phyloP scores from a whole-genome alignment of 2,113 vertebrate species.

The Stictonetta naevosa region DNA sequence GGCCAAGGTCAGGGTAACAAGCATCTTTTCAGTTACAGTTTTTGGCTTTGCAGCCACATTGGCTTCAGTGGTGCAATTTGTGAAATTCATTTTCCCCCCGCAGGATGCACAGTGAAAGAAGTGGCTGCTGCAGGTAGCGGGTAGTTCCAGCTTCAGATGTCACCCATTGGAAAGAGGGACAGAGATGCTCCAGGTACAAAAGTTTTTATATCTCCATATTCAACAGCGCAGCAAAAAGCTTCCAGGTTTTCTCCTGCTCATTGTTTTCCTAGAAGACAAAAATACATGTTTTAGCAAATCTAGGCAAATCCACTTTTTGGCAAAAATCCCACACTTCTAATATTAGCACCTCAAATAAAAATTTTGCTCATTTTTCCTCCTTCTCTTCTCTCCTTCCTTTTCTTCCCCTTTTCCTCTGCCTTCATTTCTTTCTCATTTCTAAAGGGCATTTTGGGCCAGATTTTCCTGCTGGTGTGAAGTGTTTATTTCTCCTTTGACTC shows the following conservation, averaged over 20 bases:
- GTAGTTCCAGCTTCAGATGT: slow-evolving; percentile 13
- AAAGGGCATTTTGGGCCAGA: background rate
- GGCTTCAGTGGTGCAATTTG: slow-evolving; percentile 81
- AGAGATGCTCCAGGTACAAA: background rate
- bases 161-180: background rate
- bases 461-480: background rate
- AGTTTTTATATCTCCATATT: slow-evolving; percentile 21
- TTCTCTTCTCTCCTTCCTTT: background rate
- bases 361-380: background rate
- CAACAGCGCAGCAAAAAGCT: background rate
- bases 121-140: background rate
- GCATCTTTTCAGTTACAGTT: slow-evolving; percentile 81
- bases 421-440: background rate
- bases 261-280: slow-evolving; percentile 62
- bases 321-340: background rate
- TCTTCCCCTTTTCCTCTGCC: background rate
- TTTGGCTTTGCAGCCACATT: slow-evolving; percentile 65
- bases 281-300: slow-evolving; percentile 34
- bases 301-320: background rate
- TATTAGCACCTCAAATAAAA: background rate
- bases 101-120: slow-evolving; percentile 8
- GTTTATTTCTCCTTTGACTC: background rate
- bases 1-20: slow-evolving; percentile 79
- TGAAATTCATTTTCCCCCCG: slow-evolving; percentile 78
- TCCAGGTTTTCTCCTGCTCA: slow-evolving; percentile 29